Conservation (phyloP, 2,888 invertebrate species). For the Sturmia bella region DNA sequence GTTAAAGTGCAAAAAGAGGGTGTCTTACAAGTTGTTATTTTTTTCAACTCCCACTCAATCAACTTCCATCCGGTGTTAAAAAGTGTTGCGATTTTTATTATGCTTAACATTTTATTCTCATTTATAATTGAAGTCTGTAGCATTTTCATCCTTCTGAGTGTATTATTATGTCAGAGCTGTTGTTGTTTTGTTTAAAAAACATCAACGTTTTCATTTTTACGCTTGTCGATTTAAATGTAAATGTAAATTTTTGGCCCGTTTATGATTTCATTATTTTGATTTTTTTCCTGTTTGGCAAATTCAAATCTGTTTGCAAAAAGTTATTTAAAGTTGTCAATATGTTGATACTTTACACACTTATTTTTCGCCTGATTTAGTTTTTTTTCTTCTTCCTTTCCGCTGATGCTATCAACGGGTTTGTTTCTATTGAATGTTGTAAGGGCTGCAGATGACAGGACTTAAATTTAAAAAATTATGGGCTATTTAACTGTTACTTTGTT, state of each 20-base stretch:
- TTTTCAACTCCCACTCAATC: constrained; percentile 66
- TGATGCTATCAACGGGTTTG: not conserved
- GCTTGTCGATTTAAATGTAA: constrained; percentile 16
- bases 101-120: constrained; percentile 26
- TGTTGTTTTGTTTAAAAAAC: constrained; percentile 21
- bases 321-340: constrained; percentile 69
- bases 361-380: constrained; percentile 31
- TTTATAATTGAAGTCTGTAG: constrained; percentile 20
- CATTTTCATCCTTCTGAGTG: constrained; percentile 47
- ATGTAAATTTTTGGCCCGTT: constrained; percentile 58
- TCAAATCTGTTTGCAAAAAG: constrained; percentile 55
- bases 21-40: constrained; percentile 35
- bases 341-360: constrained; percentile 61
- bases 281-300: constrained; percentile 5
- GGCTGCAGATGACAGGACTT: constrained; percentile 61
- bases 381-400: too few species aligned
- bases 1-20: not conserved
- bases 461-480: constrained; percentile 67
- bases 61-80: constrained; percentile 70
- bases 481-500: constrained; percentile 38
- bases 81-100: constrained; percentile 58
- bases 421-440: constrained; percentile 21
- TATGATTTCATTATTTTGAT: constrained; percentile 60
- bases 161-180: constrained; percentile 60
- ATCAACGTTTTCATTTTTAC: not conserved